phyloP scores from a whole-genome alignment of 2,888 invertebrate genomes.

The Hoplodrina blanda region DNA sequence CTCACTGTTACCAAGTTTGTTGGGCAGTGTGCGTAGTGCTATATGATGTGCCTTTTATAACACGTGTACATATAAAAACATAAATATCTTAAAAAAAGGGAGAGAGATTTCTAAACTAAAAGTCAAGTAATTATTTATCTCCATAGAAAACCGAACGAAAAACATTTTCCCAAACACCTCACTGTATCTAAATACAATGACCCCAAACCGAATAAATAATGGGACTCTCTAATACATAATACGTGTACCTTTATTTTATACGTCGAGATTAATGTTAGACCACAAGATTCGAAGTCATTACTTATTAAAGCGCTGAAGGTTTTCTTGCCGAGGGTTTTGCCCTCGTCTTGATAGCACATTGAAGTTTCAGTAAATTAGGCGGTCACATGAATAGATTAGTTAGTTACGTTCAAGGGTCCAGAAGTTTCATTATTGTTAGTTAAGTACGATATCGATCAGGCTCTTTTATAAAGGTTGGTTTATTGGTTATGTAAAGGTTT shows the following conservation, averaged over 20 bases:
- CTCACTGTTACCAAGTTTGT: too few species aligned
- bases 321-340: conserved; percentile 37
- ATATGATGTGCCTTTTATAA: too few species aligned
- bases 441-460: conserved; percentile 46
- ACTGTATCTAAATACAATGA: conserved; percentile 1
- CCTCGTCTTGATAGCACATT: conserved; percentile 48
- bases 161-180: background rate
- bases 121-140: too few species aligned
- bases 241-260: conserved; percentile 8
- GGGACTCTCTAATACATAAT: conserved; percentile 10
- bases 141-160: background rate
- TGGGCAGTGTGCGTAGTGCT: too few species aligned
- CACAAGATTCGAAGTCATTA: conserved; percentile 53
- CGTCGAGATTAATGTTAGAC: conserved; percentile 45
- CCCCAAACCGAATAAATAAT: conserved; percentile 24
- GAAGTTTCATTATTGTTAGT: conserved; percentile 47
- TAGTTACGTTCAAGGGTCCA: conserved; percentile 42
- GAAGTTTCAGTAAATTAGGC: conserved; percentile 58
- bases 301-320: conserved; percentile 57
- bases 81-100: too few species aligned
- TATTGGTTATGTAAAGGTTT: background rate
- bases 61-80: too few species aligned
- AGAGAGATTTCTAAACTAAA: too few species aligned
- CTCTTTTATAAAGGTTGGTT: background rate
- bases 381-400: conserved; percentile 60